Evolutionary conservation across 2,113 vertebrate genomes (phyloP), one percentile per base, ranked within the genome.

Genomic region (Silurus meridionalis): DNA sequence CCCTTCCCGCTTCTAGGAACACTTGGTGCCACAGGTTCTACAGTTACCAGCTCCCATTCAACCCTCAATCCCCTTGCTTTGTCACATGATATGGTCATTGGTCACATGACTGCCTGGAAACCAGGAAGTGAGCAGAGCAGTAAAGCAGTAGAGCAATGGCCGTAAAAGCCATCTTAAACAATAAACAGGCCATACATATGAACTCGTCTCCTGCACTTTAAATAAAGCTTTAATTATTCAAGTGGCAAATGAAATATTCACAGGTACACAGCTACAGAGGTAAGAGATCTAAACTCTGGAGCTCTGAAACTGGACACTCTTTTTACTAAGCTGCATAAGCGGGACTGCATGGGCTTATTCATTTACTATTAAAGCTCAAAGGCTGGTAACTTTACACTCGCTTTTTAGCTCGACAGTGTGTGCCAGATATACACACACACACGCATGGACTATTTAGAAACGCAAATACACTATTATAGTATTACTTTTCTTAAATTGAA

Each of bases 211-310:
- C 15, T 77, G 77, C 75, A 66, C 87, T 83, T 72, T 90, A 85
- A 89, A 87, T 63, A 88, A 89, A 88, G 84, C 64, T 78, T 91
- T 3, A 90, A 89, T 90, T 78, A 91, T 91, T 87, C 17, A 88
- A 86, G 75, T 66, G 23, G 21, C 46, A 13, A 69, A 89, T 89
- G 28, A 90, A 92, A 90, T 80, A 90, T 88, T 90, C 77, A 90
- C 86, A 55, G 55, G 64, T 86, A 89, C 81, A 86, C 88, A 71
- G 66, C 83, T 48, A 55, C 83, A 66, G 80, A 82, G 71, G 69
- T 61, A 77, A 89, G 46, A 25, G 69, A 86, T 48, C 67, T 58
- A 87, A 58, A 86, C n/a, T 79, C 55, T 60, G 80, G 53, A 15
- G 7, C 58, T 55, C 83, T 80, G 87, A 89, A 90, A 90, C 50